These are phyloP conservation scores for Atherinomorus stipes DNA, from an alignment of 2,113 vertebrate genomes.

Conservation along the genomic window DNA sequence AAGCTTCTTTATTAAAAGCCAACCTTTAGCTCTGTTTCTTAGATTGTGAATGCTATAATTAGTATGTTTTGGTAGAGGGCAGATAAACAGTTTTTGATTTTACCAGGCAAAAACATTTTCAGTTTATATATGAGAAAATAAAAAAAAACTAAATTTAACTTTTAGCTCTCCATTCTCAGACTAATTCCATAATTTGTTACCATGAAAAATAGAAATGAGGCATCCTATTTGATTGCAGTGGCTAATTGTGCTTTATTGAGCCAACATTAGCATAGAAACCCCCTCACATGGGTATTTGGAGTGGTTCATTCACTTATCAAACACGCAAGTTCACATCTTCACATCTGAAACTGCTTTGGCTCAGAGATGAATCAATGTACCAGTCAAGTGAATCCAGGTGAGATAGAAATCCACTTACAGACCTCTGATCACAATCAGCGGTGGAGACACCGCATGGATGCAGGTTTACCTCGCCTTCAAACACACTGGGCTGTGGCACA, in stretches of 20 bases:
- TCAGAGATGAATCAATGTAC: constrained; percentile 69
- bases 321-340: constrained; percentile 25
- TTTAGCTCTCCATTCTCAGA: not conserved
- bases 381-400: constrained; percentile 75
- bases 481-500: constrained; percentile 55
- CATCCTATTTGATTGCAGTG: constrained; percentile 2
- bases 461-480: constrained; percentile 61
- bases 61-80: not conserved
- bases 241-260: constrained; percentile 9
- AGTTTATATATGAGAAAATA: not conserved
- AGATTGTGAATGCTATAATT: not conserved
- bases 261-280: not conserved
- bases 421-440: constrained; percentile 71
- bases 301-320: constrained; percentile 29
- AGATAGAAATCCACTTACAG: constrained; percentile 73
- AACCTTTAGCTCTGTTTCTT: not conserved
- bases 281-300: not conserved
- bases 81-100: not conserved
- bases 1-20: not conserved
- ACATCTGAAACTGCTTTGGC: constrained; percentile 36
- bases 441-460: constrained; percentile 47
- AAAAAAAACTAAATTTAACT: not conserved
- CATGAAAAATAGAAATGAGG: not conserved
- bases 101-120: not conserved
- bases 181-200: not conserved